Evolutionary conservation across 2,113 vertebrate species (phyloP), one percentile per base, ranked within the genome.

Genomic region (Gymnarchus niloticus): DNA sequence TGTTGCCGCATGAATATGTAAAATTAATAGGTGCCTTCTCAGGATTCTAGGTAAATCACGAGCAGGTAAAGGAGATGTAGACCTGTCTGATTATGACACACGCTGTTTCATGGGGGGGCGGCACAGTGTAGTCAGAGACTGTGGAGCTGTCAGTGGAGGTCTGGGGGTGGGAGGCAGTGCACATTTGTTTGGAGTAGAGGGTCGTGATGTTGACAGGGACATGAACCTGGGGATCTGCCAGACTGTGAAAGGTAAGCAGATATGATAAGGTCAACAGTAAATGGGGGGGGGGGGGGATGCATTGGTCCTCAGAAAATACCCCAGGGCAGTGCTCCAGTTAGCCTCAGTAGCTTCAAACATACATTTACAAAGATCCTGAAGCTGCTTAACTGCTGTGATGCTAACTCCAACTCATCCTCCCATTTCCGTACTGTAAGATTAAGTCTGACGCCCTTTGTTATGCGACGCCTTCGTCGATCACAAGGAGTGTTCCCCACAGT

Each of bases 191-290:
- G 19, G 33, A 37, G 73, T 48, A 44, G 61, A 65, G 17, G 46
- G 21, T 28, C 7, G 65, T 49, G 69, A 85, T 65, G 49, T 44
- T 85, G 84, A 56, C 41, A 54, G 48, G 76, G 84, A 73, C 61
- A 73, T 9, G 41, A 78, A 56, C 41, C 85, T 51, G 17, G 33
- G 23, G 73, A 78, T 69, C 81, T 81, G 81, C 28, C 51, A 82
- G 80, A 28, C 14, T 17, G 51, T 54, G 25, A 54, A 84, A 73
- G 54, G 65, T 78, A 46, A 61, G 48, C 56, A 23, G 59, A 65
- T 84, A 56, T 73, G 73, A 84, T 51, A 87, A 88, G 87, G 88
- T 87, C 87, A 84, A 56, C 51, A 28, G 33, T 33, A 69, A 14
- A 59, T 57, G 46, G 78, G 41, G 41, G 28, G 37, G n/a, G 44